phyloP scores from a whole-genome alignment of 2,797 vertebrate genomes.

The Peromyscus melanophrys region DNA sequence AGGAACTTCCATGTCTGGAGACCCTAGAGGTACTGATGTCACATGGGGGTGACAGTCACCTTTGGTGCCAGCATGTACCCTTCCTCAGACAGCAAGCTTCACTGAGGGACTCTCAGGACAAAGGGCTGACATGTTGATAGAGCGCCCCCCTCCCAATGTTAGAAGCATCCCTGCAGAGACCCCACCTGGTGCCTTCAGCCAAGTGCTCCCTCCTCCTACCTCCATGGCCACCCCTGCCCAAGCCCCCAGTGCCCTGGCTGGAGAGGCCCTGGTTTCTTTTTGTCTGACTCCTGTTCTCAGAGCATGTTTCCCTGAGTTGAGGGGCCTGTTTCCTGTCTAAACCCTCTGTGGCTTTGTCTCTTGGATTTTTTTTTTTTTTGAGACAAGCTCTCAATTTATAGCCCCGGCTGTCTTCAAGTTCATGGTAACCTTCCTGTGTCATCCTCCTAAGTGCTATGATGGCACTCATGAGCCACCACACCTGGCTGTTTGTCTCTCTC shows the following conservation, averaged over 20 bases:
- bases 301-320: background rate
- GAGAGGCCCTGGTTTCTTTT: background rate
- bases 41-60: background rate
- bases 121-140: background rate
- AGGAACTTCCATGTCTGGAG: background rate
- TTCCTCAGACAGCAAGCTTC: background rate
- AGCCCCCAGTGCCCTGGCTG: background rate
- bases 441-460: background rate
- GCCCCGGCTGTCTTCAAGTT: background rate
- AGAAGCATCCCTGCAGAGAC: background rate
- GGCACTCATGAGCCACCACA: too few species aligned
- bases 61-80: background rate
- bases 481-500: background rate
- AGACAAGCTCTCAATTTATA: background rate
- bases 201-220: background rate
- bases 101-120: background rate
- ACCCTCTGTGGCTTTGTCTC: background rate
- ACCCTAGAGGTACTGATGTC: background rate
- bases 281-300: rapidly evolving
- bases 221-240: background rate
- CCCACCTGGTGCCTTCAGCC: background rate
- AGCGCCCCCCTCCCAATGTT: background rate
- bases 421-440: background rate
- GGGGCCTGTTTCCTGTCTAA: background rate
- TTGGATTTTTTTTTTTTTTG: background rate